These are phyloP conservation scores for Hydractinia echinata DNA, from an alignment of 30 jellyfish, hydroid and myxozoan species.

Conservation along the genomic window DNA sequence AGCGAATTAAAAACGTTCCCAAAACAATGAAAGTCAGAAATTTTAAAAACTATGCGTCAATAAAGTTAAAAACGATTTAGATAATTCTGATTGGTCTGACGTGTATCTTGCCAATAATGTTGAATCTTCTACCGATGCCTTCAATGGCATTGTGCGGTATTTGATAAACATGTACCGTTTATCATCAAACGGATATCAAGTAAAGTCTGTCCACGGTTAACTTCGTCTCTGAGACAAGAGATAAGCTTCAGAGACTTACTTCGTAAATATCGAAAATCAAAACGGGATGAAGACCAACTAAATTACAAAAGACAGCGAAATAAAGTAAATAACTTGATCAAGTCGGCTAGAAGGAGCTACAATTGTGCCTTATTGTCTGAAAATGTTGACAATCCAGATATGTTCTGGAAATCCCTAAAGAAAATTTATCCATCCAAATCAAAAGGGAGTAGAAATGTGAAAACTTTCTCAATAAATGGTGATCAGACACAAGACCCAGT, in stretches of 20 bases:
- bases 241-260: background rate
- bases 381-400: background rate
- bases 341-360: background rate
- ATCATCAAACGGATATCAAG: background rate
- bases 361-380: background rate
- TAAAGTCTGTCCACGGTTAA: background rate
- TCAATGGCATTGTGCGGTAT: background rate
- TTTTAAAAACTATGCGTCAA: background rate
- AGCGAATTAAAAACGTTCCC: no score
- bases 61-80: background rate
- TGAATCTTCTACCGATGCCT: background rate
- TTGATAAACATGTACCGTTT: background rate
- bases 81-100: background rate
- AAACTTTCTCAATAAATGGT: background rate
- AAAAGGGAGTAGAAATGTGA: background rate
- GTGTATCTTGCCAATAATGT: background rate
- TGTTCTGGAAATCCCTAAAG: background rate
- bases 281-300: background rate
- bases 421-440: background rate
- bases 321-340: background rate
- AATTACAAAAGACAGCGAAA: background rate
- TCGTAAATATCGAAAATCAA: background rate
- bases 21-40: background rate
- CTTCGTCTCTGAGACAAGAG: conserved; percentile 6
- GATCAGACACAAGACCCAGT: background rate